These are phyloP conservation scores for Naso thynnoides DNA, from an alignment of 2,797 vertebrate species.

Conservation along the genomic window DNA sequence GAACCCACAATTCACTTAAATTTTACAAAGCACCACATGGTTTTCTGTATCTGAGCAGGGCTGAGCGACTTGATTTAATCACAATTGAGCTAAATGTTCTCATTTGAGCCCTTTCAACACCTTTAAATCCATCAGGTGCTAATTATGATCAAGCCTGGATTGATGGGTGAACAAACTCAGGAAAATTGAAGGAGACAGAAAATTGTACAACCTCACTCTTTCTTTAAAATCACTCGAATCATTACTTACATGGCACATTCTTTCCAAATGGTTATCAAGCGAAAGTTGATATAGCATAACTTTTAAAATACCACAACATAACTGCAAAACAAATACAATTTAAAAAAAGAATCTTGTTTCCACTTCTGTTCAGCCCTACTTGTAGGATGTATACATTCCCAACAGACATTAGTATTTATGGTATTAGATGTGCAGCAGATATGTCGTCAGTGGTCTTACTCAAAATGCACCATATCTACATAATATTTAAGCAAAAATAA, in stretches of 20 bases:
- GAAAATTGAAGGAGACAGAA: neutral
- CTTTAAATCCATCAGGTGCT: neutral
- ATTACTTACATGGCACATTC: neutral
- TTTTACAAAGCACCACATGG: constrained; percentile 27
- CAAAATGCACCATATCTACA: constrained; percentile 43
- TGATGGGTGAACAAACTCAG: neutral
- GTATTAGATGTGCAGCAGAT: constrained; percentile 33
- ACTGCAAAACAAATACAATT: neutral
- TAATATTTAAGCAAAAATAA: constrained; percentile 33
- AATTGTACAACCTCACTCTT: neutral
- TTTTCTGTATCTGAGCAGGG: constrained; percentile 1
- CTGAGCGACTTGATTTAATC: constrained; percentile 18
- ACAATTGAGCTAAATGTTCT: constrained; percentile 2
- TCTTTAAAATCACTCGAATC: neutral
- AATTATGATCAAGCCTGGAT: neutral
- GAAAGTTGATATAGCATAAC: neutral
- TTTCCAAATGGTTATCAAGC: neutral
- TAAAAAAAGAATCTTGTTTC: neutral
- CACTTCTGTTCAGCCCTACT: constrained; percentile 1
- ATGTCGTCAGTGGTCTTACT: constrained; percentile 12
- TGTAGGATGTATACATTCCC: constrained; percentile 24
- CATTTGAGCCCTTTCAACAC: neutral
- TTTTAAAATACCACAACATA: neutral
- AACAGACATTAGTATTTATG: constrained; percentile 13
- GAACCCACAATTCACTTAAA: constrained; percentile 3